These are phyloP conservation scores for Ostrea denselamellosa DNA, from an alignment of 1,140 invertebrate genomes.

Conservation along the genomic window DNA sequence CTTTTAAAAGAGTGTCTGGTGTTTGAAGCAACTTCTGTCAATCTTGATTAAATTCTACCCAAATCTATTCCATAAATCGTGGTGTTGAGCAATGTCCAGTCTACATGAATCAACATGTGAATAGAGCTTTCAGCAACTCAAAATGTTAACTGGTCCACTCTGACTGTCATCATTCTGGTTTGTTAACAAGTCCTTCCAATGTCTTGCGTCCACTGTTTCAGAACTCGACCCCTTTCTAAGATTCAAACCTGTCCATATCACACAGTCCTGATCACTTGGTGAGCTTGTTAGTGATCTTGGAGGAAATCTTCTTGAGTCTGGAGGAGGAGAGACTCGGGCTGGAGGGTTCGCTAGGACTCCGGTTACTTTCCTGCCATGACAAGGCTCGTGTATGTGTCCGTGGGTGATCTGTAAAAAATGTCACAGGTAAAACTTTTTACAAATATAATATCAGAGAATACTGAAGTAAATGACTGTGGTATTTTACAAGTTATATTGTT, in stretches of 20 bases:
- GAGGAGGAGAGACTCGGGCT: conserved; percentile 44
- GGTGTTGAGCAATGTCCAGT: not conserved
- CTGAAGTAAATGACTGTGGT: too few species aligned
- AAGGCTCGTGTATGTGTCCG: conserved; percentile 11
- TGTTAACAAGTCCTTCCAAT: not conserved
- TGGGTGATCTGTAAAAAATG: conserved; percentile 23
- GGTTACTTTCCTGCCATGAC: conserved; percentile 33
- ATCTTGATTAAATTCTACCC: not conserved
- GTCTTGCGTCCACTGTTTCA: not conserved
- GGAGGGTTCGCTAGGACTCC: conserved; percentile 39
- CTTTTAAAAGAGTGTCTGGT: not conserved
- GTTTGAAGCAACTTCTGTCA: not conserved
- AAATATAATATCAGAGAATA: too few species aligned
- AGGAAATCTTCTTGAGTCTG: conserved; percentile 43
- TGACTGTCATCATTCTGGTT: not conserved
- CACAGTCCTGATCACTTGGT: not conserved
- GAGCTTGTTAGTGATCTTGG: conserved; percentile 47
- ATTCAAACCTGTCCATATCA: not conserved
- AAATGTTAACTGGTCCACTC: not conserved
- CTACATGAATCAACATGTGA: not conserved
- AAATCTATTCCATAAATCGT: not conserved
- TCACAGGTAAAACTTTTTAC: not conserved
- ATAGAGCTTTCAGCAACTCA: not conserved
- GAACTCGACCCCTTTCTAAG: not conserved
- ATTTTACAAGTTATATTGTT: too few species aligned